These are phyloP conservation scores for Clostera curtula DNA, from an alignment of 2,888 invertebrate genomes.

Conservation along the genomic window DNA sequence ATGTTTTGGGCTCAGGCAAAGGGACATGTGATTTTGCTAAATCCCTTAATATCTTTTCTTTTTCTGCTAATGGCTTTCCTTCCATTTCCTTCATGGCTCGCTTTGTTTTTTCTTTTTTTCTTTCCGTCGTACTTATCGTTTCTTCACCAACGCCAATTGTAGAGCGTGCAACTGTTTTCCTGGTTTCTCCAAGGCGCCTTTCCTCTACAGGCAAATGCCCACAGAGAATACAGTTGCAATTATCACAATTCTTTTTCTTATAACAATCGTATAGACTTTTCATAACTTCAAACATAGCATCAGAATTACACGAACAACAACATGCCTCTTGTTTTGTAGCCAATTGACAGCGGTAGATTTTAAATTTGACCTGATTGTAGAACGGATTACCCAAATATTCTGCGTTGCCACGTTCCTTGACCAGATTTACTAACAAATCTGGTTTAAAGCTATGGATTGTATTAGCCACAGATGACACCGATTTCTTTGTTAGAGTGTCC, in stretches of 20 bases:
- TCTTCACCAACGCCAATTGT: neutral
- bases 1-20: slow-evolving; percentile 21
- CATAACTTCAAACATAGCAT: slow-evolving; percentile 11
- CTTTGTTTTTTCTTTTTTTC: neutral
- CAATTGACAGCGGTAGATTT: slow-evolving; percentile 1
- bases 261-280: slow-evolving; percentile 12
- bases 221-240: slow-evolving; percentile 2
- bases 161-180: neutral
- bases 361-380: neutral
- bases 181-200: neutral
- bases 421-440: slow-evolving; percentile 6
- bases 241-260: slow-evolving; percentile 5
- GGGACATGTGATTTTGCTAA: slow-evolving; percentile 18
- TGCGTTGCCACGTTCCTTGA: neutral
- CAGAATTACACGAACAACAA: slow-evolving; percentile 9
- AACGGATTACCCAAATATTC: neutral
- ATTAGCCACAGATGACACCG: slow-evolving; percentile 1
- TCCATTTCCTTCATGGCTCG: slow-evolving; percentile 6
- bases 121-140: neutral
- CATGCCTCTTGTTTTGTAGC: slow-evolving; percentile 1
- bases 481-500: slow-evolving; percentile 5
- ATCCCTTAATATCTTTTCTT: slow-evolving; percentile 16
- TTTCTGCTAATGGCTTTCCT: slow-evolving; percentile 17
- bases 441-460: neutral
- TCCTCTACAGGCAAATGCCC: slow-evolving; percentile 1